Percentiles rank a stretch among this genome's conserved stretches.
These are phyloP conservation scores for Linnaemya tessellans DNA, from an alignment of 2,888 invertebrate genomes.

Conservation along the genomic window DNA sequence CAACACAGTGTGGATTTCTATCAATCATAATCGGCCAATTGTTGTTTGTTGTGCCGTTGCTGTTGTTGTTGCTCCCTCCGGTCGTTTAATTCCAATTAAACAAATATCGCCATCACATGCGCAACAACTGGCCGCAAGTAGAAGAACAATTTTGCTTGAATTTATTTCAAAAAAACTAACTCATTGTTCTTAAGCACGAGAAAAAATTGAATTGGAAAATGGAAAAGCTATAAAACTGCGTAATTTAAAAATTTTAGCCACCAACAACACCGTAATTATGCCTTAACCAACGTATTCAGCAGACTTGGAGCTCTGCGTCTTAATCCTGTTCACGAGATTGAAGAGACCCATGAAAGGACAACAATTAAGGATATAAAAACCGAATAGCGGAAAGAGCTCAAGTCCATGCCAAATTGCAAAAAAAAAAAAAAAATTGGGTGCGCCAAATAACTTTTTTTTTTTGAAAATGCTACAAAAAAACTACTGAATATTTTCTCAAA, in stretches of 20 bases:
- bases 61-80: slow-evolving; percentile 47
- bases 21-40: slow-evolving; percentile 67
- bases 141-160: background rate
- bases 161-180: background rate
- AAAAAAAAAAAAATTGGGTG: no score
- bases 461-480: no score
- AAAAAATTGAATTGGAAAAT: background rate
- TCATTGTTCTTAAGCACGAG: background rate
- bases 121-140: background rate
- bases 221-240: background rate
- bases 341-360: no score
- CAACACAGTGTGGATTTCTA: slow-evolving; percentile 53
- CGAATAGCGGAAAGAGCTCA: no score
- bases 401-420: no score
- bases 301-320: no score
- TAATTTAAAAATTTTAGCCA: background rate
- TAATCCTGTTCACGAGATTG: no score
- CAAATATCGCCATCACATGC: slow-evolving; percentile 18
- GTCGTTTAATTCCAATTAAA: slow-evolving; percentile 59
- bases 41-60: background rate
- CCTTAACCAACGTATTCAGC: no score
- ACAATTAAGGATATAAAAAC: no score
- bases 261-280: no score
- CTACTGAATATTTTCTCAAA: no score
- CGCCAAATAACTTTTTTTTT: no score